Evolutionary conservation across 1,140 invertebrate species (phyloP).

Genomic region (Cyphomyrmex costatus): DNA sequence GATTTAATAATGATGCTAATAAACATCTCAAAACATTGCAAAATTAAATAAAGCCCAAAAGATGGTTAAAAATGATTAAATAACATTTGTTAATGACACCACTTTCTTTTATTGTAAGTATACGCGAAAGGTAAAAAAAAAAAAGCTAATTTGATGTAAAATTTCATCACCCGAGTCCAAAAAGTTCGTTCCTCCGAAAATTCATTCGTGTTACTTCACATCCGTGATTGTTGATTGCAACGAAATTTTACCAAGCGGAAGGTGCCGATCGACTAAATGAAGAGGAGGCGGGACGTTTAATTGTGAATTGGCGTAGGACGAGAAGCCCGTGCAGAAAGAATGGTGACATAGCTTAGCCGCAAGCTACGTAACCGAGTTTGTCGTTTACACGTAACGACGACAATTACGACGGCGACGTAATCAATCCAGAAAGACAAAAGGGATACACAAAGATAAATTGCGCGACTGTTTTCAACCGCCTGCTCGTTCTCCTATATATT

Average conservation of each 20-base stretch:
- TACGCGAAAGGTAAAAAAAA: not conserved
- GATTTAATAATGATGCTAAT: too few species aligned
- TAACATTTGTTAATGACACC: too few species aligned
- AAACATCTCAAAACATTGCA: too few species aligned
- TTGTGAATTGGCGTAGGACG: conserved; percentile 63
- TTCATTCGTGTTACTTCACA: not conserved
- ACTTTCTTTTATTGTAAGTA: not conserved
- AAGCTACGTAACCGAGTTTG: conserved; percentile 55
- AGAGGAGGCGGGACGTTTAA: conserved; percentile 64
- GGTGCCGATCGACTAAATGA: conserved; percentile 61
- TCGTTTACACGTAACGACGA: conserved; percentile 44
- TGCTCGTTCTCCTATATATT: too few species aligned
- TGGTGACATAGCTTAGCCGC: conserved; percentile 18
- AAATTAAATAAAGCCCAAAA: too few species aligned
- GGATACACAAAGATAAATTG: conserved; percentile 35
- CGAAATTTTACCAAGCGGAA: conserved; percentile 45
- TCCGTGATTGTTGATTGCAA: conserved; percentile 36
- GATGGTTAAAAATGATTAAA: too few species aligned
- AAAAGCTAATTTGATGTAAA: not conserved
- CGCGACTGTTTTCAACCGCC: not conserved
- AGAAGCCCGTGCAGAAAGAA: conserved; percentile 23
- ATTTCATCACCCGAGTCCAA: not conserved
- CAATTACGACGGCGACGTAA: conserved; percentile 56
- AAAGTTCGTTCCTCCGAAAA: not conserved
- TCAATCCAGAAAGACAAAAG: conserved; percentile 52